Conservation (phyloP, 2,113 vertebrate genomes). For the Pollachius pollachius region DNA sequence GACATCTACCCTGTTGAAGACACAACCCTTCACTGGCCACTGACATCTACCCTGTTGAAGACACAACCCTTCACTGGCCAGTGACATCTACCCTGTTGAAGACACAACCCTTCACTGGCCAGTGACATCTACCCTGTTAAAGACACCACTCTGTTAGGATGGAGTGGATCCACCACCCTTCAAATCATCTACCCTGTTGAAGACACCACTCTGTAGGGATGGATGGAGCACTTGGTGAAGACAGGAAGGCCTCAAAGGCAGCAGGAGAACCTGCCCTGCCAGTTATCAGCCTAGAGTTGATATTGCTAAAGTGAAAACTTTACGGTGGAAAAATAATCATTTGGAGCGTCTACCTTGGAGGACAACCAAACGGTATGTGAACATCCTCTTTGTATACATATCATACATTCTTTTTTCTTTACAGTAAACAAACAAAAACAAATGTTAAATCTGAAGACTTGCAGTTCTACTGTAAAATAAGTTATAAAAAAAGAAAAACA, state of each 20-base stretch:
- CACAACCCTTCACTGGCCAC: too few species aligned
- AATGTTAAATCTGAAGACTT: slow-evolving; percentile 66
- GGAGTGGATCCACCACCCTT: not conserved
- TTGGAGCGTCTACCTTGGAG: not conserved
- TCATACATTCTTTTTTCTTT: slow-evolving; percentile 71
- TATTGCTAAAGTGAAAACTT: slow-evolving; percentile 57
- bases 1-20: too few species aligned
- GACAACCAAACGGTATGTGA: not conserved
- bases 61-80: too few species aligned
- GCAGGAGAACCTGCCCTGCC: slow-evolving; percentile 53
- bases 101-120: too few species aligned
- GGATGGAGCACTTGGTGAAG: slow-evolving; percentile 26
- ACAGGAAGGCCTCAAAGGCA: slow-evolving; percentile 40
- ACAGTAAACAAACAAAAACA: slow-evolving; percentile 63
- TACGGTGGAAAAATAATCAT: slow-evolving; percentile 3
- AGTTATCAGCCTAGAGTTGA: slow-evolving; percentile 67
- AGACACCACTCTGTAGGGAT: not conserved
- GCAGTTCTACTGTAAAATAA: slow-evolving; percentile 87
- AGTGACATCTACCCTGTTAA: too few species aligned
- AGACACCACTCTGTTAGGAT: too few species aligned
- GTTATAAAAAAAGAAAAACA: slow-evolving; percentile 76
- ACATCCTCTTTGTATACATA: slow-evolving; percentile 50
- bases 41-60: too few species aligned
- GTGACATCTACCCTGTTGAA: too few species aligned
- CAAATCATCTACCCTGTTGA: too few species aligned